A percentile compares a stretch with the other conserved stretches of the same genome.
Conservation (phyloP, 2,113 vertebrate genomes). For the Prunella himalayana region DNA sequence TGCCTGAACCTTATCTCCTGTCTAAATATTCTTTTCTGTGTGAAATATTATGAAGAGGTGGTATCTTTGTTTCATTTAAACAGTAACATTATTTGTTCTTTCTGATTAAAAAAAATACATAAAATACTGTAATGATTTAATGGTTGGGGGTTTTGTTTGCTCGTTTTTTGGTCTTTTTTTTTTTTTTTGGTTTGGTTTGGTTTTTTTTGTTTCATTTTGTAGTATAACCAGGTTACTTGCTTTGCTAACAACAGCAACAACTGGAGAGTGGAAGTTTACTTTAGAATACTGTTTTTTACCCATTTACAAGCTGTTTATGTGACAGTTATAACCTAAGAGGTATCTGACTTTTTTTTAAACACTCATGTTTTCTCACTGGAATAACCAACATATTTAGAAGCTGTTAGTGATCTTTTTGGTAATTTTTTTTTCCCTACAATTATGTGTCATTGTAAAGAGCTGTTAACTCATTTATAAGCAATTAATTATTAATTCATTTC, state of each 20-base stretch:
- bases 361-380: neutral
- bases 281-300: neutral
- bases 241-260: neutral
- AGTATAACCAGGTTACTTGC: neutral
- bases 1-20: neutral
- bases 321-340: neutral
- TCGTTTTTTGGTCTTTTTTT: neutral
- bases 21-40: neutral
- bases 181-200: no score
- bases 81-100: neutral
- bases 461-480: slow-evolving; percentile 44
- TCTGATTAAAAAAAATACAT: neutral
- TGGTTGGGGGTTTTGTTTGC: neutral
- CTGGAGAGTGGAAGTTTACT: neutral
- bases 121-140: neutral
- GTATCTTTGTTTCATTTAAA: neutral
- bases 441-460: slow-evolving; percentile 7
- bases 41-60: neutral
- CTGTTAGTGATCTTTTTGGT: slow-evolving; percentile 21
- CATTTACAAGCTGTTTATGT: slow-evolving; percentile 20
- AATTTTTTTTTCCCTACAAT: slow-evolving; percentile 6
- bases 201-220: neutral
- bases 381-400: slow-evolving; percentile 17
- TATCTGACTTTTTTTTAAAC: neutral
- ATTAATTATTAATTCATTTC: slow-evolving; percentile 52